A percentile compares a stretch with the other conserved stretches of the same genome.
Evolutionary conservation across 1,140 invertebrate species (phyloP).

Genomic region (Adelges cooleyi): DNA sequence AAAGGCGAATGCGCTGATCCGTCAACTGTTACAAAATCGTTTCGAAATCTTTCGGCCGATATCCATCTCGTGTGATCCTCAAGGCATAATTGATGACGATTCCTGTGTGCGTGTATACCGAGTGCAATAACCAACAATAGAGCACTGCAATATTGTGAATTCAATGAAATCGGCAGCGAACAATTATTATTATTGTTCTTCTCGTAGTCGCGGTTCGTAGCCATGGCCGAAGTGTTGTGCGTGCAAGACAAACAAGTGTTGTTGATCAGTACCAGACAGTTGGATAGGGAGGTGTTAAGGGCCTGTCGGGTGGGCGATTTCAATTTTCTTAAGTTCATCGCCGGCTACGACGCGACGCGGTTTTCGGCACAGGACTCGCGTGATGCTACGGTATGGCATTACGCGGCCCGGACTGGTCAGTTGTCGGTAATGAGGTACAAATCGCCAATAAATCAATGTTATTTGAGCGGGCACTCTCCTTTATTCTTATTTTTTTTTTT

Average conservation of each 20-base stretch:
- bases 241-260: not conserved
- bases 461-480: too few species aligned
- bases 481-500: too few species aligned
- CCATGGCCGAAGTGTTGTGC: not conserved
- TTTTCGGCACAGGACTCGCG: constrained; percentile 35
- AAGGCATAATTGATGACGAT: too few species aligned
- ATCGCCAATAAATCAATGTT: too few species aligned
- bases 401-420: constrained; percentile 37
- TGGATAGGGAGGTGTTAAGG: constrained; percentile 17
- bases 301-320: constrained; percentile 30
- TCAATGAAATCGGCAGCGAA: too few species aligned
- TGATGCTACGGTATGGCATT: constrained; percentile 40
- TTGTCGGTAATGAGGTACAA: constrained; percentile 14
- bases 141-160: too few species aligned
- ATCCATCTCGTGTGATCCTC: too few species aligned
- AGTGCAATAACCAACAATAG: too few species aligned
- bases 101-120: too few species aligned
- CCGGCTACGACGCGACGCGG: constrained; percentile 4
- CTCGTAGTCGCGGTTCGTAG: not conserved
- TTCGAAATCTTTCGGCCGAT: not conserved
- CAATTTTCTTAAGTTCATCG: constrained; percentile 1
- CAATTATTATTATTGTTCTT: too few species aligned
- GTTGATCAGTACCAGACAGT: not conserved
- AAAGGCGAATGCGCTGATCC: not conserved
- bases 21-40: not conserved